Base-by-base conservation (phyloP, 1,140 invertebrate genomes). In the Aphidius gifuensis region DNA sequence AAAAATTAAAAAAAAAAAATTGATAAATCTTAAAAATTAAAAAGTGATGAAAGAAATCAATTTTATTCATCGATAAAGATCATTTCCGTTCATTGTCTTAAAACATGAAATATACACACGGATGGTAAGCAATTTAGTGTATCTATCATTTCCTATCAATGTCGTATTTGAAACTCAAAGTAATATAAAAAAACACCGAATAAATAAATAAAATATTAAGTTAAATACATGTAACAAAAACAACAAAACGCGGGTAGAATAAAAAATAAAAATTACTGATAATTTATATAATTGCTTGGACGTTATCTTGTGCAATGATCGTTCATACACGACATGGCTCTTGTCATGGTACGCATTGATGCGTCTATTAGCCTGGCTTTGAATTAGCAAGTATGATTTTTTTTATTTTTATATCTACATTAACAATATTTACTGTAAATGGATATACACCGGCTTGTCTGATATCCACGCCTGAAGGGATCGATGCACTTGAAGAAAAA, bases 341-440 rank as follows among this genome's bases (percentile, higher is more conserved):
- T 70, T 72, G 72, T 74, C 72, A 65, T 67, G 65, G 66, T 69
- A 74, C 65, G 67, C 72, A 72, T 71, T 74, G 74, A 74, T 72
- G 73, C 72, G 71, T 75, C 73, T 77, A 77, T 76, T 76, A 77
- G 64, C 64, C 45, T 44, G 40, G 51, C 8, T 38, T 64, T 47
- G 55, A 67, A 76, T 76, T 75, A 75, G 74, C 74, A 76, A 76
- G 72, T 76, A 74, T 74, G 74, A 76, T 75, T 74, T 67, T 65
- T 58, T 48, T 64, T 42, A 55, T 43, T 21, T 42, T 23, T 9
- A 39, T 23, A 9, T 9, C 39, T 16, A 42, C 38, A 60, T 16
- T 9, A 32, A 60, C 11, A 44, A 16, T 6, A 40, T 32, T 7
- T 46, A 48, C 23, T 32, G 23, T 58, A 58, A 40, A 59, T 48